phyloP scores from a whole-genome alignment of 2,113 vertebrate genomes.

The Hippoglossus stenolepis region DNA sequence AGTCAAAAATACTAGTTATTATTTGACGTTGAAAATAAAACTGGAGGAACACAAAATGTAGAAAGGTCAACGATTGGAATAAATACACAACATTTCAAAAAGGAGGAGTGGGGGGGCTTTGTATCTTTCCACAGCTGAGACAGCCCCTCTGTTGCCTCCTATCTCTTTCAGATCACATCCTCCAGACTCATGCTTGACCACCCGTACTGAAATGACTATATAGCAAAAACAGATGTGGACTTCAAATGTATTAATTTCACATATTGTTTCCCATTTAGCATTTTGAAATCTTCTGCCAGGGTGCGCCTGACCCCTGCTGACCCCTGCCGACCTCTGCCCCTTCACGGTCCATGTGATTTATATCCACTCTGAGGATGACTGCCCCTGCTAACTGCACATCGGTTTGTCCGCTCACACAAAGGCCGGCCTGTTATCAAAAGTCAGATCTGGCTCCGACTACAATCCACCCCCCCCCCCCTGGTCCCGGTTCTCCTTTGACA shows the following conservation, averaged over 20 bases:
- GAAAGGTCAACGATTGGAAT: background rate
- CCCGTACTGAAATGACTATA: background rate
- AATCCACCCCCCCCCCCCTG: conserved; percentile 68
- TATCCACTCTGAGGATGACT: conserved; percentile 71
- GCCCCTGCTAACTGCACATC: conserved; percentile 69
- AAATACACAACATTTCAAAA: background rate
- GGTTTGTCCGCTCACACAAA: conserved; percentile 68
- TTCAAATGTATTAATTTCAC: conserved; percentile 35
- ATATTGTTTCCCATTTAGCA: conserved; percentile 30
- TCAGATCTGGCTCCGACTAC: conserved; percentile 68
- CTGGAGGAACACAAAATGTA: background rate
- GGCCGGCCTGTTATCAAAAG: conserved; percentile 67
- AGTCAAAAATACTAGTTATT: background rate
- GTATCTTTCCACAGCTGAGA: background rate
- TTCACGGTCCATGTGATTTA: conserved; percentile 66
- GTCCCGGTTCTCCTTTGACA: conserved; percentile 50
- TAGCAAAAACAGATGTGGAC: conserved; percentile 22
- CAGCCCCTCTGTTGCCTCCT: background rate
- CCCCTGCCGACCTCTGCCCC: conserved; percentile 65
- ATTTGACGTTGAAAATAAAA: background rate
- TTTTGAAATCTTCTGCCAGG: conserved; percentile 34
- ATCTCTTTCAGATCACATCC: conserved; percentile 1
- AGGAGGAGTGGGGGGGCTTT: too few relatives aligned
- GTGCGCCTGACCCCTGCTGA: conserved; percentile 4
- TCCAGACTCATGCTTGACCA: background rate